Base-by-base conservation (phyloP, 2,797 vertebrate species). In the Molossus alvarezi region DNA sequence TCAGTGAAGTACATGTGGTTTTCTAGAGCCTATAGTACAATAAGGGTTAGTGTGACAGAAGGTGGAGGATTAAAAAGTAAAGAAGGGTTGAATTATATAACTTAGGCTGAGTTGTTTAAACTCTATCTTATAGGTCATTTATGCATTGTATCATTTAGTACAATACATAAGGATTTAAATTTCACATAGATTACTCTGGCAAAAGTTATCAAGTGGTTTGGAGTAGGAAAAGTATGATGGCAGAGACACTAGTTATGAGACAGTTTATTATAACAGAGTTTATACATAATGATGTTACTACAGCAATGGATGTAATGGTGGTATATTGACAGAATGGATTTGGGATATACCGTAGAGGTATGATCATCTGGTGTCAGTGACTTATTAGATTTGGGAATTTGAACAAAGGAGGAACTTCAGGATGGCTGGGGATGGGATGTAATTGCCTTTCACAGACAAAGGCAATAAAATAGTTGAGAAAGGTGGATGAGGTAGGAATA, bases 381-480 rank as follows among this genome's bases (percentile, higher is more conserved):
- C 37, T 89, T 53, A 62, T 88, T 75, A 81, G 33, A 91, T 71
- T 80, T 69, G 18, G 41, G n/a, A 58, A 72, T 9, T 55, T 91
- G 60, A 93, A 58, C 79, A 62, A 94, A 85, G 33, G 25, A 14
- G 11, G 7, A 27, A 41, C 65, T 37, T 84, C 3, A 8, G 41
- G 25, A 37, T 81, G 51, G 11, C 45, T 48, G 21, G 14, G 6
- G 14, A 29, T 62, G 51, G 27, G 25, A 8, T 53, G 4, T 64
- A 33, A 80, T 23, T 37, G 18, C 18, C 37, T 91, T 94, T 91
- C 14, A 33, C 37, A 85, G 58, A 96, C 95, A 95, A 6, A 88
- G 18, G 23, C 48, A 93, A 45, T 29, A n/a, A 2, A 11, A 23
- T 57, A 0, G n/a, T 73, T 62, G n/a, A 33, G 17, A 88, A 67